phyloP scores from a whole-genome alignment of 2,888 invertebrate species.

The Chironomus riparius region DNA sequence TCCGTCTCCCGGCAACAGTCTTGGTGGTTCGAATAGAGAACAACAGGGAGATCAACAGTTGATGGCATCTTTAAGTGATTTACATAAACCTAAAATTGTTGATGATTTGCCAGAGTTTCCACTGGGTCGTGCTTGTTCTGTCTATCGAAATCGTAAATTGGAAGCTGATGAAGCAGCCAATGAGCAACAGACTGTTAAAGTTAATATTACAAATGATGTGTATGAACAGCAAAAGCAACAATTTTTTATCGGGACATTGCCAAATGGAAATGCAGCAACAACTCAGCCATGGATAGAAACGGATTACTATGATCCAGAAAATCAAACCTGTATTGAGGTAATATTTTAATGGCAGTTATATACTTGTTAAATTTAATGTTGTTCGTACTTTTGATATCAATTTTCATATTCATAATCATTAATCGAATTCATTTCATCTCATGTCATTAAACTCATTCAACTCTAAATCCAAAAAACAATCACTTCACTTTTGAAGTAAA shows the following conservation, averaged over 20 bases:
- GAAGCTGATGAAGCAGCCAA: conserved; percentile 29
- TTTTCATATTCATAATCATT: too few species aligned
- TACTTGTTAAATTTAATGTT: too few species aligned
- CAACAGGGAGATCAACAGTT: background rate
- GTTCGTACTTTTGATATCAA: too few species aligned
- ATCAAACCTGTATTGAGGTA: conserved; percentile 42
- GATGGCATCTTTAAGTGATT: background rate
- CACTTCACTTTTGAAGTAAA: too few species aligned
- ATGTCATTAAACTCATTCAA: too few species aligned
- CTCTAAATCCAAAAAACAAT: too few species aligned
- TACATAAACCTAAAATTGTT: conserved; percentile 29
- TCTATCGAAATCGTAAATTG: conserved; percentile 38
- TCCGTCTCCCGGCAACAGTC: conserved; percentile 39
- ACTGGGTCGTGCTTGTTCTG: conserved; percentile 42
- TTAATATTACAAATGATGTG: background rate
- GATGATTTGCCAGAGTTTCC: conserved; percentile 23
- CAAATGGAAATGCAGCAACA: conserved; percentile 6
- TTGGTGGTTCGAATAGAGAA: background rate
- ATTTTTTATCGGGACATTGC: conserved; percentile 4
- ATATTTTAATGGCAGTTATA: background rate
- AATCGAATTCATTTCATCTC: too few species aligned
- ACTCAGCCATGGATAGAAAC: background rate
- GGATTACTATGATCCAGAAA: conserved; percentile 40
- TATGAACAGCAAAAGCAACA: conserved; percentile 28
- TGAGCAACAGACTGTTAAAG: conserved; percentile 20